Conservation (phyloP, 1,140 invertebrate species). For the Penaeus vannamei region DNA sequence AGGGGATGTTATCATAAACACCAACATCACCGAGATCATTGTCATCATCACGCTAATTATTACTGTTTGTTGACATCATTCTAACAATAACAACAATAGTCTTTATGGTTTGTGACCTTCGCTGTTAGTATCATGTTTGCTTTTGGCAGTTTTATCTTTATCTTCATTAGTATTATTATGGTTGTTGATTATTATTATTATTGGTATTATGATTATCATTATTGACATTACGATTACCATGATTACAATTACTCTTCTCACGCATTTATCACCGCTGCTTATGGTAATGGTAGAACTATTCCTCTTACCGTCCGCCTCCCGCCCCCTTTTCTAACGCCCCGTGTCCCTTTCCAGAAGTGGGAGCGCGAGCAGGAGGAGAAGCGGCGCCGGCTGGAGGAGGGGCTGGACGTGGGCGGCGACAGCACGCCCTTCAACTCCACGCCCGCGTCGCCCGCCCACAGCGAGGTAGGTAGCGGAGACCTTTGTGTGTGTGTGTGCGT, state of each 20-base stretch:
- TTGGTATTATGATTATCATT: slow-evolving; percentile 24
- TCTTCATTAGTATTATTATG: slow-evolving; percentile 5
- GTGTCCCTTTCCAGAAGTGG: slow-evolving; percentile 44
- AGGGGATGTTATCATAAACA: no score
- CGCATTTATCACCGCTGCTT: no score
- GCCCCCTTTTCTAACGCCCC: no score
- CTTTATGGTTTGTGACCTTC: background rate
- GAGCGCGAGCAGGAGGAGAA: slow-evolving; percentile 65
- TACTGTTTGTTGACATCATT: no score
- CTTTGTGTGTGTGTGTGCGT: background rate
- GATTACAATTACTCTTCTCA: background rate
- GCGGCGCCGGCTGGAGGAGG: slow-evolving; percentile 62
- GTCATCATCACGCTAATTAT: no score
- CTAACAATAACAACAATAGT: background rate
- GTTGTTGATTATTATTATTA: background rate
- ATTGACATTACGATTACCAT: background rate
- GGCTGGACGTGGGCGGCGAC: slow-evolving; percentile 44
- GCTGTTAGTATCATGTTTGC: background rate
- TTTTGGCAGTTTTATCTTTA: background rate
- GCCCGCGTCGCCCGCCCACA: slow-evolving; percentile 52
- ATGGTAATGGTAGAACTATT: no score
- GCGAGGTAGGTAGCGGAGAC: slow-evolving; percentile 30
- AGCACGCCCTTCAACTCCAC: slow-evolving; percentile 49
- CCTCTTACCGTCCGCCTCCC: no score
- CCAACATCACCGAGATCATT: no score